Base-by-base conservation (phyloP, 2,113 vertebrate genomes). In the Turnix velox region DNA sequence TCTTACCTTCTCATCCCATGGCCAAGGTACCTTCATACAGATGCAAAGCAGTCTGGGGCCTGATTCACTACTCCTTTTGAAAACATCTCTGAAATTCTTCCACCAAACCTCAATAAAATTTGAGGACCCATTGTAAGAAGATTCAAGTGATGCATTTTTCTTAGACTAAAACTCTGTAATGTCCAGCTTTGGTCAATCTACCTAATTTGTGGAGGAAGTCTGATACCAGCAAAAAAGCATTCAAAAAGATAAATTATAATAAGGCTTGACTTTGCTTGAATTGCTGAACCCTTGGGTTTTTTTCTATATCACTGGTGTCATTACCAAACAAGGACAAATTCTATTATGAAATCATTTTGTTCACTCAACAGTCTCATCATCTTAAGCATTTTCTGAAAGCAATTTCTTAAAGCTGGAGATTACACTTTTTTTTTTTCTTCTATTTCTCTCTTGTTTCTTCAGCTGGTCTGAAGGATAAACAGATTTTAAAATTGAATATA, bases 401-500 rank as follows among this genome's bases (percentile, higher is more conserved):
- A 82, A 54, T 94, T 95, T 92, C 51, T 83, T 86, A 63, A 90
- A 93, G 23, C n/a, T 77, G 71, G 54, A 88, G 62, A 93, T 93
- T 90, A 40, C 35, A n/a, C n/a, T 23, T 66, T 37, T 59, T 66
- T 62, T 67, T 79, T 85, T 33, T 6, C 3, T 55, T 48, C 23
- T 84, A n/a, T 45, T 22, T 76, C 33, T 55, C 69, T 84, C 10
- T 20, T 68, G 27, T 92, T 96, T 96, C 46, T 75, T 95, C 52
- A 66, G 71, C 80, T 91, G 31, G 69, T 94, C 40, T 85, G 57
- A 78, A 80, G 67, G 75, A 94, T 92, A 88, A 94, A 92, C 42
- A 93, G 35, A 31, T 91, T 96, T 93, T 93, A 55, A 90, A 95
- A 87, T 52, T 22, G 58, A 95, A 73, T 93, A 45, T 39, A 55